A percentile compares a stretch with the other conserved stretches of the same genome.
phyloP scores from a whole-genome alignment of 2,888 invertebrate genomes.

The Cheilosia variabilis region DNA sequence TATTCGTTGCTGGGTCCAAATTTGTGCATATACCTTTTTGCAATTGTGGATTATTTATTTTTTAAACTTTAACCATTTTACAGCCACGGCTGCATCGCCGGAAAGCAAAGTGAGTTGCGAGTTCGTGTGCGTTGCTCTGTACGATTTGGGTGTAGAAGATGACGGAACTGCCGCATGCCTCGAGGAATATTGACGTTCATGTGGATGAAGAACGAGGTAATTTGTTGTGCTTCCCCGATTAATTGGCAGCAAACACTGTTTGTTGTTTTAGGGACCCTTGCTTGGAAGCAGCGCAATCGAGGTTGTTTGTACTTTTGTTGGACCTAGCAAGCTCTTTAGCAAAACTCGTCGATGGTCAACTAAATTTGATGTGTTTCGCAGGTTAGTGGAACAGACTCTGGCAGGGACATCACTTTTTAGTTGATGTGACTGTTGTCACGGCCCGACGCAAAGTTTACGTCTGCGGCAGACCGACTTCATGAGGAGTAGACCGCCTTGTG shows the following conservation, averaged over 20 bases:
- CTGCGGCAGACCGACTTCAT: no score
- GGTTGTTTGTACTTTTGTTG: neutral
- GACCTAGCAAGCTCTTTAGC: neutral
- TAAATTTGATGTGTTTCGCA: neutral
- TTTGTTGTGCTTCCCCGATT: neutral
- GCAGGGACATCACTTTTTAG: no score
- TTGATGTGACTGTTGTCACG: no score
- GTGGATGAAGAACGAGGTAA: neutral
- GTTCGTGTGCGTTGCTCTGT: no score
- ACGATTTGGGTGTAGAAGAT: no score
- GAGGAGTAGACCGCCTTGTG: no score
- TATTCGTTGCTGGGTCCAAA: neutral
- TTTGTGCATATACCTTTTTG: neutral
- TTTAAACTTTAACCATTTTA: neutral
- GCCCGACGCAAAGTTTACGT: no score
- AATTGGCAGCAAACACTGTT: conserved; percentile 2
- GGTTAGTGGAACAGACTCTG: no score
- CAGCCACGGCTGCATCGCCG: neutral
- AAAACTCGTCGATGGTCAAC: no score
- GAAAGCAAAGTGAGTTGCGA: neutral
- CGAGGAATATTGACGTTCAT: conserved; percentile 14
- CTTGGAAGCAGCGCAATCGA: neutral
- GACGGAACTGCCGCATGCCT: conserved; percentile 7
- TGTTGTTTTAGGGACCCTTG: neutral
- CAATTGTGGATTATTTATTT: neutral